Conservation (phyloP, 2,888 invertebrate species). For the Lasioglossum oenotherae region DNA sequence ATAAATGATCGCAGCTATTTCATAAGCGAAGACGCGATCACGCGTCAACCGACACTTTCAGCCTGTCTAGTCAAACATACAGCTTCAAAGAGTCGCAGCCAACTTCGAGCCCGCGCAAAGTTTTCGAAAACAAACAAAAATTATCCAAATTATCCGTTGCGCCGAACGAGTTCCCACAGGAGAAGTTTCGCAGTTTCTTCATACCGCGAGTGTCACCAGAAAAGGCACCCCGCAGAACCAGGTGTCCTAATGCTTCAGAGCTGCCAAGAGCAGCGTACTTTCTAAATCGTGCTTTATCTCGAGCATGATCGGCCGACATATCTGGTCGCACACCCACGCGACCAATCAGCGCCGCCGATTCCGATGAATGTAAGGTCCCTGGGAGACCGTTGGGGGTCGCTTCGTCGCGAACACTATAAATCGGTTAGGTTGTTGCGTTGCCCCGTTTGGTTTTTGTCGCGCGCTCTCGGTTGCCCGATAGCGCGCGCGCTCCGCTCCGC, state of each 20-base stretch:
- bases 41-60: background rate
- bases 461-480: slow-evolving; percentile 3
- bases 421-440: slow-evolving; percentile 48
- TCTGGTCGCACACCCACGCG: slow-evolving; percentile 61
- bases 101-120: background rate
- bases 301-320: slow-evolving; percentile 56
- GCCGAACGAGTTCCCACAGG: background rate
- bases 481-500: background rate
- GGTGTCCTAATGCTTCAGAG: slow-evolving; percentile 33
- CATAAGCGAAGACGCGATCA: slow-evolving; percentile 12
- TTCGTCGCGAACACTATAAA: slow-evolving; percentile 55
- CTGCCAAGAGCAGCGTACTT: slow-evolving; percentile 44
- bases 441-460: slow-evolving; percentile 29
- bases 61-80: background rate
- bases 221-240: background rate
- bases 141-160: background rate
- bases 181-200: background rate
- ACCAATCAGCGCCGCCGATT: slow-evolving; percentile 63
- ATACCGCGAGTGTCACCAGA: background rate
- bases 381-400: slow-evolving; percentile 55
- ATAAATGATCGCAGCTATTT: slow-evolving; percentile 42
- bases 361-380: slow-evolving; percentile 58
- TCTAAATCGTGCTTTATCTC: slow-evolving; percentile 59
- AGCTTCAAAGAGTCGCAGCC: background rate
- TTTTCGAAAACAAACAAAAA: background rate